These are phyloP conservation scores for Cliona cf. orientalis DNA, from an alignment of 37 sponge, comb jelly and placozoan species.

Conservation along the genomic window DNA sequence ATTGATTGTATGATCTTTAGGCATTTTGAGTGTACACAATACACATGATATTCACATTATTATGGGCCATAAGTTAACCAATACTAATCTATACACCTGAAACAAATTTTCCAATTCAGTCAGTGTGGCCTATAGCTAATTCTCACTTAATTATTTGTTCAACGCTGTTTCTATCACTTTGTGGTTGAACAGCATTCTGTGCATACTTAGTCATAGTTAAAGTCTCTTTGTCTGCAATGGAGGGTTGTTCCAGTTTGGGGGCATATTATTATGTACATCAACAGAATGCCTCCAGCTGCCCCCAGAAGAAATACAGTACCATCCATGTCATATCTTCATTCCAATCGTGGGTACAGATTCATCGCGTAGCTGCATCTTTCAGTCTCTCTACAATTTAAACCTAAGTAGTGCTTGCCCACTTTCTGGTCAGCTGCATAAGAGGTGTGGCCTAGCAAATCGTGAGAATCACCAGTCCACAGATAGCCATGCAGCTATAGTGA, in stretches of 20 bases:
- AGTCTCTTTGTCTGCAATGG: not conserved
- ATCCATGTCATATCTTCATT: constrained; percentile 21
- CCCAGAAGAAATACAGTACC: constrained; percentile 18
- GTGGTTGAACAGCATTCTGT: not conserved
- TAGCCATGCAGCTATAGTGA: too few species aligned
- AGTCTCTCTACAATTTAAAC: constrained; percentile 1
- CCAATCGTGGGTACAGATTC: constrained; percentile 19
- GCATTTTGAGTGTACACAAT: too few species aligned
- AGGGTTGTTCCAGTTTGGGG: not conserved
- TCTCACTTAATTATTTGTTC: too few species aligned
- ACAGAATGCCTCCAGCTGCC: constrained; percentile 1
- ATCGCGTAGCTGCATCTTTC: constrained; percentile 11
- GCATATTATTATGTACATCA: constrained; percentile 36
- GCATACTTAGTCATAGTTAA: not conserved
- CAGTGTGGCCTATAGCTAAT: too few species aligned
- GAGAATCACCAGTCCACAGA: too few species aligned
- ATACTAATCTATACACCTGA: too few species aligned
- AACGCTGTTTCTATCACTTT: not conserved
- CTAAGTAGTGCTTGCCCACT: constrained; percentile 20
- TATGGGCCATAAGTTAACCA: too few species aligned
- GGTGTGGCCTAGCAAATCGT: too few species aligned
- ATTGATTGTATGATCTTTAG: too few species aligned
- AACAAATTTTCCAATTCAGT: too few species aligned
- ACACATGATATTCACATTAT: too few species aligned
- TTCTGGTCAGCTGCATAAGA: constrained; percentile 12